phyloP scores from a whole-genome alignment of 2,113 vertebrate species.

The Ardeotis arabs region DNA sequence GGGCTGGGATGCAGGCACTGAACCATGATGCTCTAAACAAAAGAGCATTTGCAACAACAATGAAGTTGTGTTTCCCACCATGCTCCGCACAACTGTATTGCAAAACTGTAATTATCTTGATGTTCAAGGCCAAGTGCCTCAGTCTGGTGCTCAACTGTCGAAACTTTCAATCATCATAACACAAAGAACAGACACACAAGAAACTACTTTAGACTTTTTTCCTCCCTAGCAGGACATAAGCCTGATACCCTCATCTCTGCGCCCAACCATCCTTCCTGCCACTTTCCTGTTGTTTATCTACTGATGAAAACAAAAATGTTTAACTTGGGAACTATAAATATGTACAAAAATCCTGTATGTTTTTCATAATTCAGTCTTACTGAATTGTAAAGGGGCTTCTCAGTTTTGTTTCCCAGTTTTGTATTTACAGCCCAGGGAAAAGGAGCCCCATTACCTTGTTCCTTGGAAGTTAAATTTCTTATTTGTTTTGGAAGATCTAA shows the following conservation, averaged over 20 bases:
- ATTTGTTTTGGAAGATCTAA: not conserved
- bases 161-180: not conserved
- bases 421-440: not conserved
- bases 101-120: conserved; percentile 24
- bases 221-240: not conserved
- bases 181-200: not conserved
- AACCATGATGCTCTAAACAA: conserved; percentile 56
- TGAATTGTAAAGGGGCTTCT: not conserved
- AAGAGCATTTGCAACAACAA: conserved; percentile 60
- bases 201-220: not conserved
- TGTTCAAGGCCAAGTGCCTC: conserved; percentile 21
- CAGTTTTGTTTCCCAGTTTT: not conserved
- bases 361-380: not conserved
- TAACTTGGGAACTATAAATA: not conserved
- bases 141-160: conserved; percentile 34
- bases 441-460: not conserved
- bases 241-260: not conserved
- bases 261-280: not conserved
- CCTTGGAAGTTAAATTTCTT: not conserved
- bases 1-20: not conserved
- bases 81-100: not conserved
- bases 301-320: not conserved
- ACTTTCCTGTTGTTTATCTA: not conserved
- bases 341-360: not conserved
- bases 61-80: conserved; percentile 27